Evolutionary conservation across 2,113 vertebrate genomes (phyloP).

Genomic region (Theristicus caerulescens): DNA sequence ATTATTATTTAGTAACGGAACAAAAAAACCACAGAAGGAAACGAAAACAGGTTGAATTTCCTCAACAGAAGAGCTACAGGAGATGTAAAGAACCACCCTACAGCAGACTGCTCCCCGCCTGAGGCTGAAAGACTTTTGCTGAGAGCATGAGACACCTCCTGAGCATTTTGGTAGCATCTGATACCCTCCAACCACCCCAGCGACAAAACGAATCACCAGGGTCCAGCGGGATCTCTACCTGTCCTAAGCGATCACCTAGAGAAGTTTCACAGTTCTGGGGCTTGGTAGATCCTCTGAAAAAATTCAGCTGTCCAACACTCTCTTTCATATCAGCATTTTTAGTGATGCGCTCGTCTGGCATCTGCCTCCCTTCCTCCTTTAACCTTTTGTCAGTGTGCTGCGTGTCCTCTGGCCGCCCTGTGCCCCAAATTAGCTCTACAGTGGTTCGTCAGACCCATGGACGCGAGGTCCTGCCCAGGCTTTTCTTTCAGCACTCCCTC

Average conservation of each 20-base stretch:
- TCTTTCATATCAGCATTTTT: not conserved
- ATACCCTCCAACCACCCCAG: not conserved
- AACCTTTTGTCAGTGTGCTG: not conserved
- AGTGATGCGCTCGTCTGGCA: not conserved
- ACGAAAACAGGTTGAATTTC: not conserved
- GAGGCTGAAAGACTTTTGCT: not conserved
- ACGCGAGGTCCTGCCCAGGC: not conserved
- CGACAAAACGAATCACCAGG: not conserved
- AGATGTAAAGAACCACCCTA: not conserved
- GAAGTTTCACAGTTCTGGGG: not conserved
- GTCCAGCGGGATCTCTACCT: not conserved
- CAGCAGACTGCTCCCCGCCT: not conserved
- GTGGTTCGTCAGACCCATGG: not conserved
- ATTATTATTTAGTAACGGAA: not conserved
- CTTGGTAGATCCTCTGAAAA: not conserved
- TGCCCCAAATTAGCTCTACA: not conserved
- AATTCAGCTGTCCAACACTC: not conserved
- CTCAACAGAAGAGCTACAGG: constrained; percentile 33
- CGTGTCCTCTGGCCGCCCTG: rapidly evolving
- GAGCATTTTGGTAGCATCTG: not conserved
- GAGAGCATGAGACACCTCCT: not conserved
- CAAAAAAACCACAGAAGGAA: not conserved
- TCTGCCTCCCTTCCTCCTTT: not conserved
- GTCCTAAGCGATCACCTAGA: rapidly evolving
- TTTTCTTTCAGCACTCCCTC: not conserved